These are phyloP conservation scores for Antheraea yamamai DNA, from an alignment of 2,888 invertebrate genomes.

Conservation along the genomic window DNA sequence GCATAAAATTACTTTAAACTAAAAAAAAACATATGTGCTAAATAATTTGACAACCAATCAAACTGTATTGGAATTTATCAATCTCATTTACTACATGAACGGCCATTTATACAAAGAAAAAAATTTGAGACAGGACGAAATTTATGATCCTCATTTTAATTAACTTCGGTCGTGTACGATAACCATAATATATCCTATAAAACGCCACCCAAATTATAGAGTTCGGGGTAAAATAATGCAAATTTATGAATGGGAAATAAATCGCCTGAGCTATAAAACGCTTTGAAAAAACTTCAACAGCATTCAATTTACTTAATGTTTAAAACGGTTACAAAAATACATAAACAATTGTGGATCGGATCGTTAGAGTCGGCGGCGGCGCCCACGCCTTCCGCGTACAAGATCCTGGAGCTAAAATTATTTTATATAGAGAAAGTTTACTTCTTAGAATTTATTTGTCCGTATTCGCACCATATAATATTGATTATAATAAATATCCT, in stretches of 20 bases:
- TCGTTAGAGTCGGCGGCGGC: background rate
- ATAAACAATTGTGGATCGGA: background rate
- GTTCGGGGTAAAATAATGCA: too few relatives aligned
- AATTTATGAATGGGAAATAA: background rate
- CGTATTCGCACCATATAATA: background rate
- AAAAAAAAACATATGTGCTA: too few relatives aligned
- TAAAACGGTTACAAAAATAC: background rate
- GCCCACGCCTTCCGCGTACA: background rate
- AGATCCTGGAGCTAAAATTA: conserved; percentile 2
- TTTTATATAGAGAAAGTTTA: background rate
- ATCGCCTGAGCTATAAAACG: background rate
- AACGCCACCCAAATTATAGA: background rate
- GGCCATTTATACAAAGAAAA: too few relatives aligned
- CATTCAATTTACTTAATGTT: background rate
- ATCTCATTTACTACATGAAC: too few relatives aligned
- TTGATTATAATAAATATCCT: background rate
- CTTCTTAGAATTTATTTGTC: background rate
- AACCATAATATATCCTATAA: too few relatives aligned
- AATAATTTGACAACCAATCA: too few relatives aligned
- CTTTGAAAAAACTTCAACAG: background rate
- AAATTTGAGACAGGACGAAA: too few relatives aligned
- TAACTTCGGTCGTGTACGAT: too few relatives aligned
- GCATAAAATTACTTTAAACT: too few relatives aligned
- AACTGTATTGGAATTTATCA: too few relatives aligned
- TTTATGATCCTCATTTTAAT: too few relatives aligned